Conservation (phyloP, 64 coral and sea anemone genomes). For the Pachyseris speciosa region DNA sequence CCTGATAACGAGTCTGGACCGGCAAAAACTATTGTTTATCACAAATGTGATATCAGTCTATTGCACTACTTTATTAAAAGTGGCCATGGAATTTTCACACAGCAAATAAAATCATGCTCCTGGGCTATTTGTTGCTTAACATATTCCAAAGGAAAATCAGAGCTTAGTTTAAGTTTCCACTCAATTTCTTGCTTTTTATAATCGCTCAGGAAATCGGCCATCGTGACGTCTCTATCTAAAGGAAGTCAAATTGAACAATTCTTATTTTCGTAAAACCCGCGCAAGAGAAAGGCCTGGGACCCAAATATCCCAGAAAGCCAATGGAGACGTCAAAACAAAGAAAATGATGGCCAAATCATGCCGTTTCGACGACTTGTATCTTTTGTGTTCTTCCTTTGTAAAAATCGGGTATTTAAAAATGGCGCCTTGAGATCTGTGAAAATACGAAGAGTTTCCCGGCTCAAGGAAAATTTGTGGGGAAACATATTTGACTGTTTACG, state of each 20-base stretch:
- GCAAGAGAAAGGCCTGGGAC: too few species aligned
- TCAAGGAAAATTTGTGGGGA: not conserved
- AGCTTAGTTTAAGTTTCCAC: not conserved
- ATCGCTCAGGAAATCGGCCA: not conserved
- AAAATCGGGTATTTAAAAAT: not conserved
- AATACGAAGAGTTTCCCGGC: not conserved
- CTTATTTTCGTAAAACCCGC: too few species aligned
- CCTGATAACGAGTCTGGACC: too few species aligned
- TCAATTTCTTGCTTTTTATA: constrained; percentile 25
- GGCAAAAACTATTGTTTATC: too few species aligned
- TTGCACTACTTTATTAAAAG: not conserved
- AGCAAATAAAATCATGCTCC: not conserved
- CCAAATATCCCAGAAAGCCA: too few species aligned
- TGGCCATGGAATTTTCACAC: not conserved
- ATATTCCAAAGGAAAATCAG: constrained; percentile 17
- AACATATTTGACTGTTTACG: not conserved
- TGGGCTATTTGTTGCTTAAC: not conserved
- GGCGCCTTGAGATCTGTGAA: not conserved
- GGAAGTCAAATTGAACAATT: too few species aligned
- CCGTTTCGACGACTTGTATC: not conserved
- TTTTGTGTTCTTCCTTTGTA: not conserved
- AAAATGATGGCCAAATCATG: not conserved
- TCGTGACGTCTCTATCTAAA: too few species aligned
- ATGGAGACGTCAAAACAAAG: not conserved
- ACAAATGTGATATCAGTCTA: too few species aligned